These are phyloP conservation scores for Sebastes oblongus DNA, from an alignment of 2,797 vertebrate species.

Conservation along the genomic window DNA sequence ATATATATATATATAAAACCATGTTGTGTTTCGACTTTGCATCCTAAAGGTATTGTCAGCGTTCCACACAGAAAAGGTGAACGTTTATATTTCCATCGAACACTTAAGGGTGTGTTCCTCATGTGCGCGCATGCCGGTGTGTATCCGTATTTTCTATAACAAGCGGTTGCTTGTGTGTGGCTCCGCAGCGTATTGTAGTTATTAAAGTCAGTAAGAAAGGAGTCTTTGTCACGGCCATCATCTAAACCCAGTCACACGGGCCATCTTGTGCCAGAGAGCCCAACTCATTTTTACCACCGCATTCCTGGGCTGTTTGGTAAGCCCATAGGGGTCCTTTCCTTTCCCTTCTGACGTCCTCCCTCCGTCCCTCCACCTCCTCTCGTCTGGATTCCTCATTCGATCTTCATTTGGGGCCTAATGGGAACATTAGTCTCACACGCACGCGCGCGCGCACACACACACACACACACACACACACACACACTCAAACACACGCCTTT, in stretches of 20 bases:
- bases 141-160: slow-evolving; percentile 63
- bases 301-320: slow-evolving; percentile 84
- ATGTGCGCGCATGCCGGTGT: slow-evolving; percentile 11
- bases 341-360: slow-evolving; percentile 4
- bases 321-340: slow-evolving; percentile 59
- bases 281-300: slow-evolving; percentile 79
- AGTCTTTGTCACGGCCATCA: slow-evolving; percentile 84
- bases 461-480: not conserved
- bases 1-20: not conserved
- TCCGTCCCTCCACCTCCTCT: slow-evolving; percentile 23
- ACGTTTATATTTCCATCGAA: slow-evolving; percentile 16
- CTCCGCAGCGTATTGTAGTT: slow-evolving; percentile 69
- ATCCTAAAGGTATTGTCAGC: not conserved
- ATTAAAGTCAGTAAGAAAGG: slow-evolving; percentile 85
- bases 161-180: slow-evolving; percentile 75
- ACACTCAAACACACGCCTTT: too few relatives aligned
- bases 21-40: not conserved
- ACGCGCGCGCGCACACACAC: not conserved
- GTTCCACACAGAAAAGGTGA: not conserved
- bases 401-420: slow-evolving; percentile 64
- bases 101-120: slow-evolving; percentile 3
- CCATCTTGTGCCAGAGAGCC: slow-evolving; percentile 83
- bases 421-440: slow-evolving; percentile 39
- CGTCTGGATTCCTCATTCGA: slow-evolving; percentile 62
- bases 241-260: slow-evolving; percentile 84